Conservation (phyloP, 2,113 vertebrate species). For the Manacus vitellinus region DNA sequence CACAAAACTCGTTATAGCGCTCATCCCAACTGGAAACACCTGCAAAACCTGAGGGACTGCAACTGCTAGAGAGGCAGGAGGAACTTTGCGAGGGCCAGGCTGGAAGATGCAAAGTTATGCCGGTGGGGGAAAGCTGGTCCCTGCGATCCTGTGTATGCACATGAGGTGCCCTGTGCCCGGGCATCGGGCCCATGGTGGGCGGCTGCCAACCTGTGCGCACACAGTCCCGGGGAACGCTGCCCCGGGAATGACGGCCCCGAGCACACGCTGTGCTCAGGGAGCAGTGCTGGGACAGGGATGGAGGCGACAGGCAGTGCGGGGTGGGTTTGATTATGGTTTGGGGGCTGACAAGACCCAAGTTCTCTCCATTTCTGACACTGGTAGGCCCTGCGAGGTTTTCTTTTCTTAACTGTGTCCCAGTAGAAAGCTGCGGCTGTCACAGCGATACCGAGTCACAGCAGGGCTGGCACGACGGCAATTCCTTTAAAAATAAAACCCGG, state of each 20-base stretch:
- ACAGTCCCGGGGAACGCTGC: not conserved
- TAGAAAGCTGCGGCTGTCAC: not conserved
- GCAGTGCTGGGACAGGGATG: not conserved
- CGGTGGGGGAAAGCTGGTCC: not conserved
- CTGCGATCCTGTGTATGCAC: not conserved
- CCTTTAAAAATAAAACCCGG: not conserved
- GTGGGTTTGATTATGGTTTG: rapidly evolving
- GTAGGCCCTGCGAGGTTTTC: not conserved
- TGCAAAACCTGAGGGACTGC: not conserved
- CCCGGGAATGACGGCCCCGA: not conserved
- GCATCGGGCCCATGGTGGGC: not conserved
- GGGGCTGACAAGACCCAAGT: not conserved
- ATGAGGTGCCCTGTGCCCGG: not conserved
- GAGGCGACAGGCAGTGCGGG: not conserved
- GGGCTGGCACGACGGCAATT: not conserved
- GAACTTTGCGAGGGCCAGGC: not conserved
- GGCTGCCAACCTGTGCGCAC: not conserved
- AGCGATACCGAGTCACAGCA: not conserved
- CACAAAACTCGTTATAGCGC: not conserved
- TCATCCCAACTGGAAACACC: not conserved
- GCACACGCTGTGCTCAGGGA: not conserved
- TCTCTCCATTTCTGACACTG: not conserved
- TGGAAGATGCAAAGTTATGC: not conserved
- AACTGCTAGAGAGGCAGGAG: not conserved
- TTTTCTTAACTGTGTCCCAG: rapidly evolving